Evolutionary conservation across 2,888 invertebrate genomes (phyloP), one percentile per base, ranked within the genome.

Genomic region (Eupithecia abbreviata): DNA sequence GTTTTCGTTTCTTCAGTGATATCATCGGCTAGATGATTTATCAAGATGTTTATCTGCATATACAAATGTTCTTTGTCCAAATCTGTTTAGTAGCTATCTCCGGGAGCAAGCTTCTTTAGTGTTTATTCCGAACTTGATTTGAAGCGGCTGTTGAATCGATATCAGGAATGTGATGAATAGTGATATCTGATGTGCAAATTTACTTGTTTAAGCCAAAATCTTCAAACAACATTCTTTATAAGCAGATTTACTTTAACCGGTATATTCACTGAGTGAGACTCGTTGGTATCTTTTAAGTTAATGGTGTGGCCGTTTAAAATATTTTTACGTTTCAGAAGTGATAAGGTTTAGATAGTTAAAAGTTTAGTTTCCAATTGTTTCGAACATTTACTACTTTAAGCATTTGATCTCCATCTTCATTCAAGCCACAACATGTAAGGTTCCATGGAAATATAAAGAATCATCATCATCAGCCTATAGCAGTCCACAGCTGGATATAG

Each of bases 141-240:
- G 12, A 30, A 62, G 30, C 62, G 62, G 30, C 62, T 30, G 62
- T 62, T 30, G 62, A 30, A 30, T 62, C 62, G 62, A 62, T 62
- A 10, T 18, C 62, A 66, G 41, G 42, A 66, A 66, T 42, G 42
- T 41, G 30, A 66, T 42, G 15, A 42, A 15, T 42, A 42, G 66
- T 42, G 66, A 66, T 42, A 66, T 42, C 42, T 10, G n/a, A 68
- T 68, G 43, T 68, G 43, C 68, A 68, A 43, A 45, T 68, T 68
- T 30, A 62, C 68, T 68, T 42, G 47, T 68, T 18, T 10, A 18
- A 68, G 47, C n/a, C 15, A n/a, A 43, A 43, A 15, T 68, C n/a
- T 45, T 41, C 65, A 13, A 41, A 41, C 66, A 66, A 15, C 66
- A 66, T 66, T 66, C 66, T 66, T 66, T 42, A 42, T 15, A 66